Conservation (phyloP, 2,797 vertebrate genomes). For the Dromococcyx pavoninus region DNA sequence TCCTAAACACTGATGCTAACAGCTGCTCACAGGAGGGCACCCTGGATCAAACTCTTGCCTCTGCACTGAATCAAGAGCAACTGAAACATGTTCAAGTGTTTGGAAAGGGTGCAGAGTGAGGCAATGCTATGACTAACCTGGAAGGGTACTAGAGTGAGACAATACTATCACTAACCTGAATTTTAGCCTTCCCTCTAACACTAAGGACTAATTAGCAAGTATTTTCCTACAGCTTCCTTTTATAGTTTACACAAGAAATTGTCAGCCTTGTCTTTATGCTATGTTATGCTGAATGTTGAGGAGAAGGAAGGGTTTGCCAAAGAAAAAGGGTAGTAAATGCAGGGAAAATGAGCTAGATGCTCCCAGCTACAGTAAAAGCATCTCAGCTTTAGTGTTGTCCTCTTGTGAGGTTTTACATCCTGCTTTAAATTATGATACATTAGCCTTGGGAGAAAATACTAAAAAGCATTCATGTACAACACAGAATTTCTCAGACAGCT, state of each 20-base stretch:
- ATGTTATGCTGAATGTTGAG: conserved; percentile 46
- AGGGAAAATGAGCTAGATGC: conserved; percentile 56
- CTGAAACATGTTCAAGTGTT: neutral
- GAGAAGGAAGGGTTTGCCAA: conserved; percentile 39
- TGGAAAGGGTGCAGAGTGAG: neutral
- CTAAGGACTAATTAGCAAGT: conserved; percentile 4
- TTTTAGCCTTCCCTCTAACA: neutral
- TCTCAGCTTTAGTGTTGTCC: conserved; percentile 64
- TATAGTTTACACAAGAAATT: conserved; percentile 43
- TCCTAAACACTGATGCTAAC: neutral
- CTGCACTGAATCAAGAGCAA: neutral
- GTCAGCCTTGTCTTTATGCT: conserved; percentile 48
- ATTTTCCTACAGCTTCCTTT: conserved; percentile 15
- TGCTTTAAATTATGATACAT: conserved; percentile 73
- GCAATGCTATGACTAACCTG: neutral
- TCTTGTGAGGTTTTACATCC: conserved; percentile 72
- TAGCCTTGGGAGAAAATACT: conserved; percentile 74
- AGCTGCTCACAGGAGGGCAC: neutral
- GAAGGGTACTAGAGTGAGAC: neutral
- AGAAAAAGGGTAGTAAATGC: conserved; percentile 61
- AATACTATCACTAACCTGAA: neutral
- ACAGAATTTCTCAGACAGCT: conserved; percentile 66
- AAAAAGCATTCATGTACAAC: conserved; percentile 60
- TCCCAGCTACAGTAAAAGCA: conserved; percentile 71
- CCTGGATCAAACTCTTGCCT: neutral